Evolutionary conservation across 2,888 invertebrate genomes (phyloP), one percentile per base, ranked within the genome.

Genomic region (Gymnocheta viridis): DNA sequence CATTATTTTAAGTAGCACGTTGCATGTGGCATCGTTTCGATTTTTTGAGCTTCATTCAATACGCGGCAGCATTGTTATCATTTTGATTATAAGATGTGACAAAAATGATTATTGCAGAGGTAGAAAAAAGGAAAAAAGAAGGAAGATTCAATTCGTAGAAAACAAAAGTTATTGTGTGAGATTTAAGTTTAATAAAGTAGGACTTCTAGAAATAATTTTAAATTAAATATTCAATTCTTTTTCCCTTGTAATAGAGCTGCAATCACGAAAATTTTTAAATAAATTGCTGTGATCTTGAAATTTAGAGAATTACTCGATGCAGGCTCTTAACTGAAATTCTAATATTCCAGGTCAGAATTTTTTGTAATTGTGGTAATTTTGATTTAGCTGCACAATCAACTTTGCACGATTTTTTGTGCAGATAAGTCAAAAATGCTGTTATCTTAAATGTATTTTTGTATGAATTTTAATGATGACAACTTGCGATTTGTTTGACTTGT

Each of bases 1-100:
- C 47, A 64, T 76, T 64, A 44, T 76, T 80, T 35, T 70, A 80
- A 76, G 83, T 80, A 76, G 64, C 80, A 54, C 51, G 38, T 83
- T 66, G 38, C 74, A 64, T 78, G 72, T 67, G 44, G 67, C 44
- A 27, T 22, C 56, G 19, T 74, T 74, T 41, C 17, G 49, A 77
- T 19, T 62, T 76, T 51, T 54, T 80, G 27, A 67, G 54, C 32
- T 64, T 64, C 35, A 54, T 70, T 54, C 67, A 60, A 60, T 49
- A 47, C 35, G 58, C 47, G n/a, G n/a, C 58, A 69, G 27, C 24
- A 19, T 49, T 77, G 4, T 38, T 72, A 56, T 56, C 72, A 66
- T 22, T 19, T 47, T 38, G 38, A 32, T 14, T 17, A 54, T 35
- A 74, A 66, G 32, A 70, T 51, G 27, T 44, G 51, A 54, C 44